phyloP scores from a whole-genome alignment of 2,797 vertebrate genomes.

The Poeciliopsis gracilis region DNA sequence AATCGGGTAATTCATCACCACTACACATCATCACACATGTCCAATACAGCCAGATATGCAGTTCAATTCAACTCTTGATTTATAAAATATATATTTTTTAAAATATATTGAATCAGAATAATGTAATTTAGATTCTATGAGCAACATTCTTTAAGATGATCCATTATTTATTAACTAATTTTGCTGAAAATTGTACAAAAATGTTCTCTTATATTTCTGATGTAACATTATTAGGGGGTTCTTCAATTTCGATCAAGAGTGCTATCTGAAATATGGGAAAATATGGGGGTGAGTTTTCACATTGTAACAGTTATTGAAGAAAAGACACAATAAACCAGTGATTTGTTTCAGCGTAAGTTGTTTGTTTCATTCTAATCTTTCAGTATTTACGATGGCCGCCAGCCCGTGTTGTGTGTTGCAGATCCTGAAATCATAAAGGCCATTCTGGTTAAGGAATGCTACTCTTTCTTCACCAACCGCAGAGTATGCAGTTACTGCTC shows the following conservation, averaged over 20 bases:
- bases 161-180: not conserved
- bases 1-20: too few relatives aligned
- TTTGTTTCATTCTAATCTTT: conserved; percentile 11
- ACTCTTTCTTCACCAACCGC: conserved; percentile 80
- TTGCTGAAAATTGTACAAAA: not conserved
- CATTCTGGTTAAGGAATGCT: conserved; percentile 85
- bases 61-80: not conserved
- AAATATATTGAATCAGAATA: not conserved
- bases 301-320: not conserved
- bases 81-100: not conserved
- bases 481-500: conserved; percentile 64
- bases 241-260: conserved; percentile 59
- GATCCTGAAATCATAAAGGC: conserved; percentile 80
- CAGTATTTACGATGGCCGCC: conserved; percentile 81
- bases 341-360: conserved; percentile 1
- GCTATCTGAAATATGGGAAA: conserved; percentile 76
- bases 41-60: not conserved
- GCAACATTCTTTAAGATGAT: not conserved
- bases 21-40: too few relatives aligned
- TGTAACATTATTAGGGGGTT: conserved; percentile 65
- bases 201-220: not conserved
- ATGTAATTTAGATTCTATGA: not conserved
- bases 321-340: not conserved
- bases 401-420: conserved; percentile 77
- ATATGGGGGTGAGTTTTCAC: conserved; percentile 78